Evolutionary conservation across 2,113 vertebrate genomes (phyloP), one percentile per base, ranked within the genome.

Genomic region (Callionymus lyra): DNA sequence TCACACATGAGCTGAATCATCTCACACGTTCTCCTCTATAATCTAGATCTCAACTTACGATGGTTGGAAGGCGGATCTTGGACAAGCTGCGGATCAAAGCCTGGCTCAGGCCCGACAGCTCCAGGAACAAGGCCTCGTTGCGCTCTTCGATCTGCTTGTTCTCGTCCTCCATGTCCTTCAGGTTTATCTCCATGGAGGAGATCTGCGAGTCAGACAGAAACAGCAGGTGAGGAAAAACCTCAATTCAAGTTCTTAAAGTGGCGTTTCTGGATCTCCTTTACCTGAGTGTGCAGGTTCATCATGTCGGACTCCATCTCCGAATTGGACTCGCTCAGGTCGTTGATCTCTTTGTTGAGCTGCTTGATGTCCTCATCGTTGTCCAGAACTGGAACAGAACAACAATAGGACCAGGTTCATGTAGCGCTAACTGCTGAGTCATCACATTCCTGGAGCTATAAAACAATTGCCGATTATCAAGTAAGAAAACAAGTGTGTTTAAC

Each of bases 351-450:
- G 81, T 99, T 93, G 58, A 99, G 85, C 77, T 98, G 94, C 71
- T 95, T 97, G 72, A 99, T 97, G 68, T 97, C 95, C 66, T 97
- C 94, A 6, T 98, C 93, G 0, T 93, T 98, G 68, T 99, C 95
- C 66, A 99, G 81, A 66, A 96, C 94, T 97, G 12, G 38, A 0
- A 52, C 2, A 48, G 13, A 51, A 12, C n/a, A 44, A 58, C 39
- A 33, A 2, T 39, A 27, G 41, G 16, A 1, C 0, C 1, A 19
- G 43, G 9, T 47, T 86, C 92, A 27, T n/a, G n/a, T n/a, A n/a
- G n/a, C n/a, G n/a, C n/a, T n/a, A n/a, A n/a, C n/a, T n/a, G n/a
- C n/a, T n/a, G n/a, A n/a, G n/a, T n/a, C n/a, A n/a, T n/a, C n/a
- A n/a, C n/a, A n/a, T n/a, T n/a, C n/a, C n/a, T n/a, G n/a, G n/a